Conservation (phyloP, 1,140 invertebrate genomes). For the Amyelois transitella region DNA sequence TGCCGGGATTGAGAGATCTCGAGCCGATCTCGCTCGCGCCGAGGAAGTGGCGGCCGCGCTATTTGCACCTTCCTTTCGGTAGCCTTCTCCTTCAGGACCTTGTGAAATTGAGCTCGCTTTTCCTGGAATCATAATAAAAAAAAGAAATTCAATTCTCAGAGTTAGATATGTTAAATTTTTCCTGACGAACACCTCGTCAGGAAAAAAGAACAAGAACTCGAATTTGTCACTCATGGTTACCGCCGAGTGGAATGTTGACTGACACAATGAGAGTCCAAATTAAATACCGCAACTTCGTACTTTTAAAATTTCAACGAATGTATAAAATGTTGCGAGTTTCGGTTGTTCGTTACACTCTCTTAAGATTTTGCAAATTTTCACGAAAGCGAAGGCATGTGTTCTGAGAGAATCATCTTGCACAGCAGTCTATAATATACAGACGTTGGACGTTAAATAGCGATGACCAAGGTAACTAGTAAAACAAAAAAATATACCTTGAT, state of each 20-base stretch:
- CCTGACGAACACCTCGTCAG: no score
- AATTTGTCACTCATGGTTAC: no score
- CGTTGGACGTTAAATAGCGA: neutral
- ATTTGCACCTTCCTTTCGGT: conserved; percentile 49
- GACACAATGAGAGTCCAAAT: no score
- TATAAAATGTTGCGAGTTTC: no score
- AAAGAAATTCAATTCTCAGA: neutral
- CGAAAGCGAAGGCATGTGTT: no score
- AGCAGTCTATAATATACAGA: neutral
- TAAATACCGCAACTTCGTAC: no score
- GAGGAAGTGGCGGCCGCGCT: conserved; percentile 29
- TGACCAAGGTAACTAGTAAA: neutral
- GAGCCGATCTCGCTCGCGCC: conserved; percentile 38
- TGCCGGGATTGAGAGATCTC: conserved; percentile 58
- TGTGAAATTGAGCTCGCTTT: conserved; percentile 52
- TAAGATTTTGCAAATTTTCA: no score
- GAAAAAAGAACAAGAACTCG: no score
- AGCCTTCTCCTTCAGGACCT: conserved; percentile 56
- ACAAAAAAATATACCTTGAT: conserved; percentile 53
- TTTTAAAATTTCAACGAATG: no score
- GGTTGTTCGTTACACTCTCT: no score
- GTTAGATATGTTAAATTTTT: neutral
- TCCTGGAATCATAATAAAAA: conserved; percentile 36
- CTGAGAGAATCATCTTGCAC: no score
- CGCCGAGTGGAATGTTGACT: no score